Evolutionary conservation across 2,113 vertebrate species (phyloP).

Genomic region (Sinocyclocheilus anophthalmus): DNA sequence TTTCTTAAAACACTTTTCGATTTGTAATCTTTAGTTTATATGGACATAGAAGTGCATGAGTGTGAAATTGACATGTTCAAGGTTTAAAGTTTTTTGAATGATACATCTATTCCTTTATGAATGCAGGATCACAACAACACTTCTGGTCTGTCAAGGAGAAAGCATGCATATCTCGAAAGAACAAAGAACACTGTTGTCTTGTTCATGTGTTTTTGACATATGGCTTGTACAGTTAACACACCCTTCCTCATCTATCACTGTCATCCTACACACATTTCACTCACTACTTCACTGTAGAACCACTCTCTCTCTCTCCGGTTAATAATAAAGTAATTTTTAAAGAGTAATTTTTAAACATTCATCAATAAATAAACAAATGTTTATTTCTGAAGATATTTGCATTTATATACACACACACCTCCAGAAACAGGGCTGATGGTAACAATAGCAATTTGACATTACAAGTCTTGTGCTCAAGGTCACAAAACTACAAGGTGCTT

Average conservation of each 20-base stretch:
- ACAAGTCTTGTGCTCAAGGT: neutral
- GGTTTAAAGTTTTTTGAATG: constrained; percentile 12
- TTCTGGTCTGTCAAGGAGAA: constrained; percentile 29
- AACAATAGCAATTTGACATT: neutral
- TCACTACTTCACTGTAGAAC: neutral
- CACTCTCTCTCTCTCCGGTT: neutral
- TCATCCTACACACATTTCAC: constrained; percentile 1
- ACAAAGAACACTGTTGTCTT: constrained; percentile 36
- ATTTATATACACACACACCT: too few relatives aligned
- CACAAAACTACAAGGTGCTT: neutral
- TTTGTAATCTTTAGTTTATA: neutral
- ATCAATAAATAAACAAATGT: too few relatives aligned
- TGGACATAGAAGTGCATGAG: neutral
- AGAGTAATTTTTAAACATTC: too few relatives aligned
- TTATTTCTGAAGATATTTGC: too few relatives aligned
- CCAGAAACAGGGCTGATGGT: too few relatives aligned
- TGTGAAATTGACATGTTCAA: neutral
- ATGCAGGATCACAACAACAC: constrained; percentile 1
- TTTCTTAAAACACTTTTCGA: neutral
- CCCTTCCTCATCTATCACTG: constrained; percentile 7
- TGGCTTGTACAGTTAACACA: constrained; percentile 13
- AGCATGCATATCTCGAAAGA: constrained; percentile 1
- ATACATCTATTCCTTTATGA: constrained; percentile 6
- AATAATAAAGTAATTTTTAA: too few relatives aligned
- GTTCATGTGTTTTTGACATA: constrained; percentile 1